Evolutionary conservation across 2,797 vertebrate genomes (phyloP).

Genomic region (Parauchenoglanis punctatus): DNA sequence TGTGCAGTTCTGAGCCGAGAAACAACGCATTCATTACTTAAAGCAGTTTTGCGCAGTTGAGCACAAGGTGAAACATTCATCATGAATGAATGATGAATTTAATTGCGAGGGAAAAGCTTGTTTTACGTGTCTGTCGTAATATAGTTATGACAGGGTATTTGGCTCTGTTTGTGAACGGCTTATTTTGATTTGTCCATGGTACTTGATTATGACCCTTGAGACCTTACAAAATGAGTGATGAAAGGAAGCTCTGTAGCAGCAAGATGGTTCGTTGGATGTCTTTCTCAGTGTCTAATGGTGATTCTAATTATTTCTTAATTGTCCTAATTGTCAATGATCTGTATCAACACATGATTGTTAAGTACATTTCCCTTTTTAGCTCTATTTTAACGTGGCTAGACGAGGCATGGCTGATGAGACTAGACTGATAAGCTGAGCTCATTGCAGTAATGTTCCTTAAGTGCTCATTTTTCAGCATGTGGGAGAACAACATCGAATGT

Average conservation of each 20-base stretch:
- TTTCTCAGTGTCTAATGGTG: not conserved
- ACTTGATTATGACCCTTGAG: not conserved
- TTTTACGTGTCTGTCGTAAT: not conserved
- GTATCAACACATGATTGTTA: constrained; percentile 70
- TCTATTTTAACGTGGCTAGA: constrained; percentile 46
- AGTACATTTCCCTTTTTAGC: constrained; percentile 60
- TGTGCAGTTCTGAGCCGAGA: constrained; percentile 18
- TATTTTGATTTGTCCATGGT: not conserved
- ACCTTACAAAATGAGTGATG: not conserved
- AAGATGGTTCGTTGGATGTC: not conserved
- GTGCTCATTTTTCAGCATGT: constrained; percentile 62
- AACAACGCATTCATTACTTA: constrained; percentile 27
- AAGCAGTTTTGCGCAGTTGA: constrained; percentile 30
- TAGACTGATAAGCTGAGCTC: constrained; percentile 60
- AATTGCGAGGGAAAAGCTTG: not conserved
- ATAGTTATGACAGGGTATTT: not conserved
- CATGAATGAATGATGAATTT: constrained; percentile 18
- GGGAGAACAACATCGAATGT: constrained; percentile 63
- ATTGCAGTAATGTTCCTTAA: constrained; percentile 64
- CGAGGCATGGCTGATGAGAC: constrained; percentile 40
- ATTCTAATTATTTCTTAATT: not conserved
- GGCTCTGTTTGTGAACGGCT: not conserved
- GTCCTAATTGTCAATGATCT: constrained; percentile 59
- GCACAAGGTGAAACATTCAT: constrained; percentile 13
- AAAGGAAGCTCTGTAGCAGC: not conserved